phyloP scores from a whole-genome alignment of 2,113 vertebrate species.

The Pontoporia blainvillei region DNA sequence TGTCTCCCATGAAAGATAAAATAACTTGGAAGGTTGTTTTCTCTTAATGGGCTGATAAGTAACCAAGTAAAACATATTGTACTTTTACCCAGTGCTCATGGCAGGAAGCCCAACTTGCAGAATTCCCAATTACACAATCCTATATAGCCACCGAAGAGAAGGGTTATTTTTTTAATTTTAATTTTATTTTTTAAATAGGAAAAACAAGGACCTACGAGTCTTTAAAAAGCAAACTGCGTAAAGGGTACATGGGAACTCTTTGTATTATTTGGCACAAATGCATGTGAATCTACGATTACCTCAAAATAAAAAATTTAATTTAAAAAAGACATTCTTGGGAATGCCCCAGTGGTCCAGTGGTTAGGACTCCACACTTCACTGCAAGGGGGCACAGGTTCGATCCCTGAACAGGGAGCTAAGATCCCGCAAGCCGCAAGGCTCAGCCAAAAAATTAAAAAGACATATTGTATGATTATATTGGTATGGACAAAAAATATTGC shows the following conservation, averaged over 20 bases:
- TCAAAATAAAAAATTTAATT: not conserved
- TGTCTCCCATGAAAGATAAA: slow-evolving; percentile 7
- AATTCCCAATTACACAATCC: slow-evolving; percentile 1
- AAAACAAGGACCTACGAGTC: not conserved
- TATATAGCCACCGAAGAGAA: not conserved
- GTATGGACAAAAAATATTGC: not conserved
- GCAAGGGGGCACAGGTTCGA: too few relatives aligned
- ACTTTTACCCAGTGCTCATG: not conserved
- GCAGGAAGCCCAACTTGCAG: not conserved
- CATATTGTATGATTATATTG: not conserved
- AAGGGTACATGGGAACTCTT: not conserved
- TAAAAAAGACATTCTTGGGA: not conserved
- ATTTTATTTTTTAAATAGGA: not conserved
- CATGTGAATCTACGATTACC: not conserved
- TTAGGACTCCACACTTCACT: too few relatives aligned
- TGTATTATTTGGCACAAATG: not conserved
- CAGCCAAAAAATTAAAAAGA: too few relatives aligned
- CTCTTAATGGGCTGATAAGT: slow-evolving; percentile 15
- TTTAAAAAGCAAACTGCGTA: not conserved
- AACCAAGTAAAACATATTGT: slow-evolving; percentile 38
- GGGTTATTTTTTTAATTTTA: not conserved
- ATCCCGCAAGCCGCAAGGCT: too few relatives aligned
- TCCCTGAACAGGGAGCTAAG: too few relatives aligned
- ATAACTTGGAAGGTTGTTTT: not conserved
- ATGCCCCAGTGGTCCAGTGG: too few relatives aligned